Evolutionary conservation across 2,797 vertebrate genomes (phyloP).

Genomic region (Galaxias olidus): DNA sequence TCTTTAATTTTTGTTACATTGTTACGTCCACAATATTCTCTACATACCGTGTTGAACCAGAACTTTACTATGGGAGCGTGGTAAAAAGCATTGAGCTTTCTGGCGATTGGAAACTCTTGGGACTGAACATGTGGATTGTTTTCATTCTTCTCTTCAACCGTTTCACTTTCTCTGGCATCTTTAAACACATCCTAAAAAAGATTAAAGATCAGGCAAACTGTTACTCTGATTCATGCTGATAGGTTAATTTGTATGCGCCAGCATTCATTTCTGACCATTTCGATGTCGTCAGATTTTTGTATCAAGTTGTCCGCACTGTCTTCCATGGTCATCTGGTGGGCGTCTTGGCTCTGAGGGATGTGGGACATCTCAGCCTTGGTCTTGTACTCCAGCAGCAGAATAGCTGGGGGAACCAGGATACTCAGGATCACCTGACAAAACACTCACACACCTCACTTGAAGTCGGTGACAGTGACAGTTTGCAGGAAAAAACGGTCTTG

Average conservation of each 20-base stretch:
- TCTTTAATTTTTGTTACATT: too few species aligned
- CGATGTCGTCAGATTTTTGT: conserved; percentile 86
- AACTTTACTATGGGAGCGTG: conserved; percentile 99
- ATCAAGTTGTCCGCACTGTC: conserved; percentile 97
- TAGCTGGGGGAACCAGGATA: conserved; percentile 94
- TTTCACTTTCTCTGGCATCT: conserved; percentile 84
- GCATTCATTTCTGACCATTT: conserved; percentile 92
- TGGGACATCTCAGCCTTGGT: conserved; percentile 99
- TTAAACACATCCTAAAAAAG: conserved; percentile 90
- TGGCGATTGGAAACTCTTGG: conserved; percentile 89
- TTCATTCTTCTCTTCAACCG: conserved; percentile 81
- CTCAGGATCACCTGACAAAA: conserved; percentile 91
- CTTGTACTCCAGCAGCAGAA: conserved; percentile 96
- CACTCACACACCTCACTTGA: conserved; percentile 11
- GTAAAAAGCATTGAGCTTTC: conserved; percentile 97
- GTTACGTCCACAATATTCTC: too few species aligned
- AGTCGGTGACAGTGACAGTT: too few species aligned
- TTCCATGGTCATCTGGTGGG: conserved; percentile 98
- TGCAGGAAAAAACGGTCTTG: too few species aligned
- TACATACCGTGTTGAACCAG: conserved; percentile 95
- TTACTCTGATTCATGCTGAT: too few species aligned
- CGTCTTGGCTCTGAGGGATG: conserved; percentile 97
- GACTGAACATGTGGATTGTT: conserved; percentile 86
- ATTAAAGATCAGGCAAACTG: conserved; percentile 25
- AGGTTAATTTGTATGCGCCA: too few species aligned